Evolutionary conservation across 2,888 invertebrate genomes (phyloP), one percentile per base, ranked within the genome.

Genomic region (Lapara coniferarum): DNA sequence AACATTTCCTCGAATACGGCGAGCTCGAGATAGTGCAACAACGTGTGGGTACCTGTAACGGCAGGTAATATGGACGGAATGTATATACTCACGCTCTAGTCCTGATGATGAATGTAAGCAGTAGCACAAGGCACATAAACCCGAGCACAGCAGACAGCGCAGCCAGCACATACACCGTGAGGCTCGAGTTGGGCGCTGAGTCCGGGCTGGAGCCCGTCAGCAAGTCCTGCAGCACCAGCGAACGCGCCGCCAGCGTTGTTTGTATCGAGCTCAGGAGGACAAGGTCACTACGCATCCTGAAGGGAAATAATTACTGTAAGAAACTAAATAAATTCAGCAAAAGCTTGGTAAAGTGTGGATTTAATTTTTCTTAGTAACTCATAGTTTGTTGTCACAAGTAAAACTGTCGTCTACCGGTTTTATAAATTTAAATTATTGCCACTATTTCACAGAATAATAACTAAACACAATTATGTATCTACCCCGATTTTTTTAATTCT

Each of bases 91-190:
- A 96, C 96, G 94, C 91, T 81, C 94, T 92, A 0, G 94, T 95
- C 83, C 94, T 94, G 66, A 95, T 72, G 71, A 95, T 86, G 82
- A 95, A 95, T 0, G 93, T 90, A 2, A 94, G 77, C 5, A 95
- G 82, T 70, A 96, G 86, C 19, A 90, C 75, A 10, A 93, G 71
- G 70, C 87, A 88, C 70, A 95, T 79, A 59, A 95, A 76, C 52
- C 92, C 94, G 0, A 95, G 82, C 0, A 93, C 77, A 0, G 90
- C 94, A 1, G 96, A 87, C 8, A 95, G 86, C 0, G 92, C 94
- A 0, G 94, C 93, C 37, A 96, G 87, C 75, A 94, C 91, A 74
- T 95, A 95, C 56, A 95, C 79, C 1, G 90, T 84, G 71, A 90
- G 90, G 46, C 82, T 76, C 69, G 92, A 78, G 72, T 89, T 89